Conservation (phyloP, 2,113 vertebrate genomes). For the Empidonax alnorum region DNA sequence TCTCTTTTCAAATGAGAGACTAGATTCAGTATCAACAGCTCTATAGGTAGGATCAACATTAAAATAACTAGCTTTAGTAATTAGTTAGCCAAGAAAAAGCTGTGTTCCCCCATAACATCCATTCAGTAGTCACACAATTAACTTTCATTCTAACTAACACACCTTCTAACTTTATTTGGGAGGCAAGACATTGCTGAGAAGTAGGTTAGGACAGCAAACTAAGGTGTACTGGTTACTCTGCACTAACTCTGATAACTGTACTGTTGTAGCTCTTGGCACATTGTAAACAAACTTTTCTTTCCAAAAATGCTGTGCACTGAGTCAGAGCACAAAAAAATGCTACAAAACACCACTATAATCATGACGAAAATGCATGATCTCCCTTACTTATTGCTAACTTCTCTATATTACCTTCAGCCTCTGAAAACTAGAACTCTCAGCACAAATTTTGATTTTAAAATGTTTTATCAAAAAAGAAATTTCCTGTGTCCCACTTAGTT, state of each 20-base stretch:
- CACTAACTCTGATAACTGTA: not conserved
- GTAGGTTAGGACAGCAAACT: not conserved
- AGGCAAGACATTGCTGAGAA: not conserved
- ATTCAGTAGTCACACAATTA: not conserved
- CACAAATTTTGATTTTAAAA: not conserved
- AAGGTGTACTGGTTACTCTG: not conserved
- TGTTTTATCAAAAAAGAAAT: not conserved
- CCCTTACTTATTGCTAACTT: not conserved
- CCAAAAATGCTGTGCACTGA: not conserved
- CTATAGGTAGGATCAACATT: not conserved
- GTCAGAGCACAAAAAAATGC: not conserved
- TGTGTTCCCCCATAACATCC: not conserved
- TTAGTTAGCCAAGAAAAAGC: not conserved
- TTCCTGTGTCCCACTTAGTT: not conserved
- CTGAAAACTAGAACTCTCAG: not conserved
- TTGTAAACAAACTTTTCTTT: not conserved
- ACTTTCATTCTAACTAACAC: too few relatives aligned
- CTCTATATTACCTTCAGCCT: not conserved
- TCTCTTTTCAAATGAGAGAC: not conserved
- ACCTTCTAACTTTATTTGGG: not conserved
- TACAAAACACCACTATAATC: not conserved
- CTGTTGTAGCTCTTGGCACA: not conserved
- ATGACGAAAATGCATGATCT: not conserved
- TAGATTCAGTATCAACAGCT: not conserved
- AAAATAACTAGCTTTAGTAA: not conserved